These are phyloP conservation scores for Eupithecia exiguata DNA, from an alignment of 2,888 invertebrate species.

Conservation along the genomic window DNA sequence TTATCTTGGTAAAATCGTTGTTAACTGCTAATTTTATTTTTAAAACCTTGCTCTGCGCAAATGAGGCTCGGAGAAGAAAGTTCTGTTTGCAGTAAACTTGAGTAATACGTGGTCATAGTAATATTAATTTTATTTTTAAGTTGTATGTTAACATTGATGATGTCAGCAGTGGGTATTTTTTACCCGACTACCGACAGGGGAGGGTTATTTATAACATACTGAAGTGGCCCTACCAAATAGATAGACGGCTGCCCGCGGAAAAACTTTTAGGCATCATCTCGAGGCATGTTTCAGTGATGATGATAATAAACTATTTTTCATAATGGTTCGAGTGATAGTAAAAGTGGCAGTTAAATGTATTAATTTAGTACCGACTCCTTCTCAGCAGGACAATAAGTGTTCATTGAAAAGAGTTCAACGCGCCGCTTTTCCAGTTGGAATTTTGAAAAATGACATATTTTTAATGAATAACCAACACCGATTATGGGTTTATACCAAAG, in stretches of 20 bases:
- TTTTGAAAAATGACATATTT: not conserved
- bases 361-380: too few species aligned
- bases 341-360: not conserved
- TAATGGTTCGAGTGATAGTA: not conserved
- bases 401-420: conserved; percentile 1
- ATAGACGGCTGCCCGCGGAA: not conserved
- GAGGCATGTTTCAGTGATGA: not conserved
- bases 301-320: not conserved
- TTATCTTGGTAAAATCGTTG: not conserved
- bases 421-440: not conserved
- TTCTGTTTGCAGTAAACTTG: not conserved
- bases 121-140: not conserved
- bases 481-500: not conserved
- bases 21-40: not conserved
- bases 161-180: too few species aligned
- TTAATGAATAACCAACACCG: not conserved
- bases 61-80: not conserved
- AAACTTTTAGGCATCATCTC: not conserved
- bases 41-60: not conserved
- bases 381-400: too few species aligned
- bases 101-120: not conserved
- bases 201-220: not conserved
- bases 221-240: not conserved
- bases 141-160: not conserved
- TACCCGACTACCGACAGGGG: too few species aligned